Evolutionary conservation across 2,888 invertebrate species (phyloP).

Genomic region (Sturmia bella): DNA sequence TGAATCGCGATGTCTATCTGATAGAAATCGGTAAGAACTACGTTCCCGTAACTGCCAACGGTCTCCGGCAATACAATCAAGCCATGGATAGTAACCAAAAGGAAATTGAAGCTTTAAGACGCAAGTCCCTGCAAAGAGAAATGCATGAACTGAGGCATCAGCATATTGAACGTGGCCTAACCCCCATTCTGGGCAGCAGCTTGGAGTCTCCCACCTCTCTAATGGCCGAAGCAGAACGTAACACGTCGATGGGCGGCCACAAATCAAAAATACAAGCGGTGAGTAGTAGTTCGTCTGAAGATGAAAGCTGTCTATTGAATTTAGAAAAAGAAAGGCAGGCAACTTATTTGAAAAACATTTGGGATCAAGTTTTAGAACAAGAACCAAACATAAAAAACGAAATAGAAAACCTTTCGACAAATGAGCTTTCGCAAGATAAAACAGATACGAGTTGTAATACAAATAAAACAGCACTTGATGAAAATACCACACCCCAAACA

Average conservation of each 20-base stretch:
- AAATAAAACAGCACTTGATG: slow-evolving; percentile 8
- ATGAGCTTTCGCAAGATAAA: slow-evolving; percentile 13
- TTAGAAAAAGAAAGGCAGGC: slow-evolving; percentile 71
- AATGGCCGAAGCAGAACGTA: slow-evolving; percentile 51
- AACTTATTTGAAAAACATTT: slow-evolving; percentile 75
- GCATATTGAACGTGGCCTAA: slow-evolving; percentile 72
- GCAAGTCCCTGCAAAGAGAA: slow-evolving; percentile 76
- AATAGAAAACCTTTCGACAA: slow-evolving; percentile 28
- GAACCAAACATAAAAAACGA: slow-evolving; percentile 66
- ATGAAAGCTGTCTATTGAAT: slow-evolving; percentile 74
- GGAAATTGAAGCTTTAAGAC: slow-evolving; percentile 73
- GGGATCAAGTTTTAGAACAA: slow-evolving; percentile 77
- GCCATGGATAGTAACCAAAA: slow-evolving; percentile 73
- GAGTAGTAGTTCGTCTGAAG: slow-evolving; percentile 78
- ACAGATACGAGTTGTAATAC: background rate
- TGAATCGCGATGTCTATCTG: slow-evolving; percentile 94
- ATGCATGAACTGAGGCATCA: slow-evolving; percentile 74
- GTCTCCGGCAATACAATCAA: slow-evolving; percentile 85
- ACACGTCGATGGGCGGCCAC: slow-evolving; percentile 6
- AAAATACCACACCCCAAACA: slow-evolving; percentile 26
- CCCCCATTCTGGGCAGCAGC: slow-evolving; percentile 74
- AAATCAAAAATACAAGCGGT: slow-evolving; percentile 75
- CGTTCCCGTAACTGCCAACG: slow-evolving; percentile 95
- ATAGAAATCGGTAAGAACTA: slow-evolving; percentile 96
- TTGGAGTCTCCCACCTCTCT: slow-evolving; percentile 71